A percentile compares a stretch with the other conserved stretches of the same genome.
phyloP scores from a whole-genome alignment of 1,140 invertebrate species.

The Doryteuthis pealeii region DNA sequence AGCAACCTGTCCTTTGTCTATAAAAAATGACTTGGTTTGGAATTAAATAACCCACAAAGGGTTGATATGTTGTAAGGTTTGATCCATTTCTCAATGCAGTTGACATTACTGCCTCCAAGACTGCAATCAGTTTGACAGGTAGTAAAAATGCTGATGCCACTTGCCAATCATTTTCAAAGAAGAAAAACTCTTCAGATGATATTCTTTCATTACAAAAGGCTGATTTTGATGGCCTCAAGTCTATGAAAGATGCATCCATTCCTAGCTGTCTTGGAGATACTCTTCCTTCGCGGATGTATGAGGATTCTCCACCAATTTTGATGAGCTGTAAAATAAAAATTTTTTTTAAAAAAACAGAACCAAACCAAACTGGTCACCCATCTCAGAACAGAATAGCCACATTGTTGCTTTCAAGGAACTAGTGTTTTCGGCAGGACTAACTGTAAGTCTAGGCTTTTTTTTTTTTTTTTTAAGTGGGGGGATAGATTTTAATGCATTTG shows the following conservation, averaged over 20 bases:
- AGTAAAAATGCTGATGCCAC: not conserved
- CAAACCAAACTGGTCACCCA: no score
- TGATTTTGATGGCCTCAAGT: not conserved
- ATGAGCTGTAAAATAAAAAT: no score
- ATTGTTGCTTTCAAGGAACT: no score
- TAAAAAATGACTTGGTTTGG: no score
- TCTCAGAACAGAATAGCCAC: no score
- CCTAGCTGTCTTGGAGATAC: not conserved
- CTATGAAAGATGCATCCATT: not conserved
- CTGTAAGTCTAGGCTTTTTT: no score
- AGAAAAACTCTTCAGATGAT: not conserved
- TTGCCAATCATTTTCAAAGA: not conserved
- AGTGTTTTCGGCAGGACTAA: no score
- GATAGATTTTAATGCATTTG: no score
- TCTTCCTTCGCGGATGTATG: not conserved
- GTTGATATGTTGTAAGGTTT: not conserved
- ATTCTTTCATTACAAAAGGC: not conserved
- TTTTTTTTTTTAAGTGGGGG: no score
- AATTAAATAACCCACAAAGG: no score
- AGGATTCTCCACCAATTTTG: not conserved
- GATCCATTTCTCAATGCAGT: not conserved
- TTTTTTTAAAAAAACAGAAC: no score
- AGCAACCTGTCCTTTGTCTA: no score
- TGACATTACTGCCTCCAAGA: not conserved
- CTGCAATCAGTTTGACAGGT: not conserved